These are phyloP conservation scores for Synchiropus splendidus DNA, from an alignment of 2,113 vertebrate species.

Conservation along the genomic window DNA sequence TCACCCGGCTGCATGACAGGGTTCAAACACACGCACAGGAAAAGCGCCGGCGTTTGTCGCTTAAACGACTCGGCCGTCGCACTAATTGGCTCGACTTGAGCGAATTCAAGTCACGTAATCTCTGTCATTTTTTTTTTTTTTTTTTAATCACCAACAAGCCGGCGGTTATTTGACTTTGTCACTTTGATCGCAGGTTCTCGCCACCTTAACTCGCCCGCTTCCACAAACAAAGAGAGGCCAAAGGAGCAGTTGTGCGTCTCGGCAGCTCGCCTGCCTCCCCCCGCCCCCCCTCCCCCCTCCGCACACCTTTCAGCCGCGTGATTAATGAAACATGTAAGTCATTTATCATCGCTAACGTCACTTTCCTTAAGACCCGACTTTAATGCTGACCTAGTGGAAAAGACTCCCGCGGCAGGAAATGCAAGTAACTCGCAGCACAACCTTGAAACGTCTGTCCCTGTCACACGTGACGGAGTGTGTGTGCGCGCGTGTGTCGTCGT, in stretches of 20 bases:
- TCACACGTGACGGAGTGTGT: slow-evolving; percentile 10
- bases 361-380: slow-evolving; percentile 50
- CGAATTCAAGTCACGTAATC: slow-evolving; percentile 25
- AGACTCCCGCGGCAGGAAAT: slow-evolving; percentile 15
- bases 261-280: neutral
- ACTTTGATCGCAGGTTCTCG: slow-evolving; percentile 35
- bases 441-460: slow-evolving; percentile 34
- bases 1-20: neutral
- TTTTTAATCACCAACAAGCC: slow-evolving; percentile 8
- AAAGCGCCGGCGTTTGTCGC: slow-evolving; percentile 4
- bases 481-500: slow-evolving; percentile 6
- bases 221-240: slow-evolving; percentile 51
- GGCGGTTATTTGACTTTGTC: slow-evolving; percentile 39
- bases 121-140: slow-evolving; percentile 24
- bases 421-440: slow-evolving; percentile 16
- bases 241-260: neutral
- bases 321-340: slow-evolving; percentile 61
- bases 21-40: slow-evolving; percentile 1
- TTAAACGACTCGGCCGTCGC: slow-evolving; percentile 1
- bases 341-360: slow-evolving; percentile 63
- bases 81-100: slow-evolving; percentile 46
- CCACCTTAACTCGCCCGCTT: slow-evolving; percentile 35
- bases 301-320: slow-evolving; percentile 44
- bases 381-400: slow-evolving; percentile 51
- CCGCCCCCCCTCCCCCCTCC: slow-evolving; percentile 13